Evolutionary conservation across 2,888 invertebrate species (phyloP).

Genomic region (Spatulosminthurus flaviceps): DNA sequence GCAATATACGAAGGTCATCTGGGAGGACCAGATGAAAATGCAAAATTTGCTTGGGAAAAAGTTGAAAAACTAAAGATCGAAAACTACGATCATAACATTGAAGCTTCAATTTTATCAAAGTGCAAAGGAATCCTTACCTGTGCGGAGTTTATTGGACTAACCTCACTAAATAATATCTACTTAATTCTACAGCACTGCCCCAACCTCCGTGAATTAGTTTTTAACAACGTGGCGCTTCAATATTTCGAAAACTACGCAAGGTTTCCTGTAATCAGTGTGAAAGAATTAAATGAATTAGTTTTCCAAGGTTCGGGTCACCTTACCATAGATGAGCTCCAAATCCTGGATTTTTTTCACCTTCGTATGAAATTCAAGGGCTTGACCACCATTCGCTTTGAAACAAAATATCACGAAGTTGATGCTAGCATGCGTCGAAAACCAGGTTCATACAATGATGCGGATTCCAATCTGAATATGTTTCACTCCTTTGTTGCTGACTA

Average conservation of each 20-base stretch:
- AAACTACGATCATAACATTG: neutral
- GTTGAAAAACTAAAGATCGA: constrained; percentile 2
- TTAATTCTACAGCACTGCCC: constrained; percentile 13
- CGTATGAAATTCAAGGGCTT: neutral
- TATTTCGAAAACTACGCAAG: constrained; percentile 1
- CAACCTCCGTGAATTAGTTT: constrained; percentile 15
- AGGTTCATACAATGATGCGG: neutral
- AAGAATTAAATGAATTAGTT: neutral
- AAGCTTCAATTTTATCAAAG: neutral
- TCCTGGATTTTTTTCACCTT: constrained; percentile 24
- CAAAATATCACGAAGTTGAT: neutral
- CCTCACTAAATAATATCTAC: constrained; percentile 8
- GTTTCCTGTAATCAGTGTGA: neutral
- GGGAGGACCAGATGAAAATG: neutral
- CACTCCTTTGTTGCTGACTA: neutral
- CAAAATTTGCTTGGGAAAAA: neutral
- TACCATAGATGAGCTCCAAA: neutral
- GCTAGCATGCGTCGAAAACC: neutral
- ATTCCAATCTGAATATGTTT: neutral
- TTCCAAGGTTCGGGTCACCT: neutral
- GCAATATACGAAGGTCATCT: neutral
- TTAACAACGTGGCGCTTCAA: constrained; percentile 14
- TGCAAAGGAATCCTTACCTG: neutral
- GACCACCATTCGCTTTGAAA: neutral
- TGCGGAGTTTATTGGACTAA: constrained; percentile 22